A percentile compares a stretch with the other conserved stretches of the same genome.
Conservation (phyloP, 1,140 invertebrate genomes). For the Mylabris phalerata region DNA sequence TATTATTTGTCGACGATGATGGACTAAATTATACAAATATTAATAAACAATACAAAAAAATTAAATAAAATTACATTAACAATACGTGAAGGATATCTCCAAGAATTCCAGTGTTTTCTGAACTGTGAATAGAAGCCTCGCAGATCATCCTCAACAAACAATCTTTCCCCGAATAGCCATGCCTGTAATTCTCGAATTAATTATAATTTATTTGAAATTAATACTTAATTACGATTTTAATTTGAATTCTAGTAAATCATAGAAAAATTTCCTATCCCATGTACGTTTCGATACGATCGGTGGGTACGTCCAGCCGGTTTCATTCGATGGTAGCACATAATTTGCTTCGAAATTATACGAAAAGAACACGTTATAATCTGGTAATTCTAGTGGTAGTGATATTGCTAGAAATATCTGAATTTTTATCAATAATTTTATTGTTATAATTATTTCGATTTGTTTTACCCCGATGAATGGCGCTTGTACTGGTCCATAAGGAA, state of each 20-base stretch:
- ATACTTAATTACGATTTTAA: constrained; percentile 32
- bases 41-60: constrained; percentile 9
- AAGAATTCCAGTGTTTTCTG: constrained; percentile 44
- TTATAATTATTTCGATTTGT: neutral
- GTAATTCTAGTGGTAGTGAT: constrained; percentile 63
- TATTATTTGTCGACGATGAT: constrained; percentile 40
- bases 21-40: constrained; percentile 38
- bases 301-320: constrained; percentile 32
- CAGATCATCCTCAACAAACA: constrained; percentile 48
- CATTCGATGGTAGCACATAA: constrained; percentile 46
- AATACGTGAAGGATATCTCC: constrained; percentile 47
- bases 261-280: constrained; percentile 27
- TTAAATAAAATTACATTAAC: constrained; percentile 43
- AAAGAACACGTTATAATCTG: constrained; percentile 61
- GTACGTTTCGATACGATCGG: constrained; percentile 23
- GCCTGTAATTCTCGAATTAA: constrained; percentile 19
- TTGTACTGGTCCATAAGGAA: constrained; percentile 19
- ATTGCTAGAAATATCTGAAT: constrained; percentile 58
- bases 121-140: constrained; percentile 41
- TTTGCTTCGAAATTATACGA: constrained; percentile 72
- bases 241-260: constrained; percentile 33
- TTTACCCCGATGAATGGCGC: constrained; percentile 26
- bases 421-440: neutral
- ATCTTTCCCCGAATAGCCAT: constrained; percentile 46
- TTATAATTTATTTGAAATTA: constrained; percentile 6